Evolutionary conservation across 1,140 invertebrate species (phyloP).

Genomic region (Drosophila sp.): DNA sequence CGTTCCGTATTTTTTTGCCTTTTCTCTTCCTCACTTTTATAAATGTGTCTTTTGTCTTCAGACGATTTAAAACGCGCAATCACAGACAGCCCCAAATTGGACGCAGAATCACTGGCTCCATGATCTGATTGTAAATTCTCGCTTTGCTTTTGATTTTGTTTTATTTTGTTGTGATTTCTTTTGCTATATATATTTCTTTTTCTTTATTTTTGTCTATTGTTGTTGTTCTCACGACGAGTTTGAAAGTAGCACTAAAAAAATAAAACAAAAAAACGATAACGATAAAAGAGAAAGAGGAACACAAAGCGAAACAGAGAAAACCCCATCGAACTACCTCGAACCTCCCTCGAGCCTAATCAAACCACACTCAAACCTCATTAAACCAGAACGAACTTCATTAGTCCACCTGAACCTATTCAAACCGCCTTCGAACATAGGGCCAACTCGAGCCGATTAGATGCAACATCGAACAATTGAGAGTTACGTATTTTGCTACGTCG

Average conservation of each 20-base stretch:
- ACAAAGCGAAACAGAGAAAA: background rate
- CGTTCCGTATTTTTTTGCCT: constrained; percentile 12
- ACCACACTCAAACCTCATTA: no score
- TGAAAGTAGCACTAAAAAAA: constrained; percentile 33
- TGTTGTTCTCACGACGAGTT: constrained; percentile 60
- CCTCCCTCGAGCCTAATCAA: no score
- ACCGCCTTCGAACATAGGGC: no score
- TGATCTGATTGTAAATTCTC: background rate
- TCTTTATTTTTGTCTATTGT: constrained; percentile 22
- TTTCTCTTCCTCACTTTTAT: constrained; percentile 8
- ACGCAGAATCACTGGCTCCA: background rate
- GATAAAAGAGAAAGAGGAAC: background rate
- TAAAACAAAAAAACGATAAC: background rate
- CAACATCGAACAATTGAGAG: no score
- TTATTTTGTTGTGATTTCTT: constrained; percentile 34
- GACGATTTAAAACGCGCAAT: background rate
- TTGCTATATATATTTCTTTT: constrained; percentile 13
- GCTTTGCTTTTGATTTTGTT: background rate
- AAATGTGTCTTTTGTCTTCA: background rate
- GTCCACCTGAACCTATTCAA: no score
- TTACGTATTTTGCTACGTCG: no score
- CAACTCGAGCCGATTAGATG: no score
- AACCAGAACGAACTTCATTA: no score
- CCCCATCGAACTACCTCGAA: no score
- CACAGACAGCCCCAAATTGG: background rate